phyloP scores from a whole-genome alignment of 1,140 invertebrate genomes.

The Reticulitermes speratus region DNA sequence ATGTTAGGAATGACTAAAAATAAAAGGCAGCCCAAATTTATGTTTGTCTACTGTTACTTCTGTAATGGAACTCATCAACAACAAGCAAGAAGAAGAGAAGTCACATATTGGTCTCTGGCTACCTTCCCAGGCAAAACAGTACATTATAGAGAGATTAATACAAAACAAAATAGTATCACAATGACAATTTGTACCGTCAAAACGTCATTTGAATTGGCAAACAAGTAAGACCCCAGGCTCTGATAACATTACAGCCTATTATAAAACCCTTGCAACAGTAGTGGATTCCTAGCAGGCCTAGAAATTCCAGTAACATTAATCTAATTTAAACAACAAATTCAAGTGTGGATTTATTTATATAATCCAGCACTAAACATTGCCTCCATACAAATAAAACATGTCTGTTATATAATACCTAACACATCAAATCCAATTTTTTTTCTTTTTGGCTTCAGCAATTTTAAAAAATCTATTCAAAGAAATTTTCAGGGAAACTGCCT shows the following conservation, averaged over 20 bases:
- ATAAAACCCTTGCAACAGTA: slow-evolving; percentile 34
- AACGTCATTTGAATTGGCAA: slow-evolving; percentile 36
- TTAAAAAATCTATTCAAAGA: slow-evolving; percentile 21
- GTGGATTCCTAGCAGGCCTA: slow-evolving; percentile 29
- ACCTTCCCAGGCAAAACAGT: slow-evolving; percentile 29
- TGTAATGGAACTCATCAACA: slow-evolving; percentile 26
- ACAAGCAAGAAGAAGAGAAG: neutral
- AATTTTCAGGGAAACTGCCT: slow-evolving; percentile 12
- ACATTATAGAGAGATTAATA: slow-evolving; percentile 35
- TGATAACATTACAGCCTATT: slow-evolving; percentile 31
- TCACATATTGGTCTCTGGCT: slow-evolving; percentile 28
- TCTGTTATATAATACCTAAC: slow-evolving; percentile 32
- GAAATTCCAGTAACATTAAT: slow-evolving; percentile 28
- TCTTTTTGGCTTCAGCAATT: slow-evolving; percentile 17
- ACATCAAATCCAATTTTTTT: slow-evolving; percentile 33
- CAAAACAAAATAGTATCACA: slow-evolving; percentile 37
- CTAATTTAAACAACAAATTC: slow-evolving; percentile 34
- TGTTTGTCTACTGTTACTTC: slow-evolving; percentile 27
- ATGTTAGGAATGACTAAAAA: slow-evolving; percentile 30
- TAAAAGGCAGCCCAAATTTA: slow-evolving; percentile 26
- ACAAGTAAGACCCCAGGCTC: slow-evolving; percentile 31
- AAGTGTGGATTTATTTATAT: slow-evolving; percentile 31
- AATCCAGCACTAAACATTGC: slow-evolving; percentile 30
- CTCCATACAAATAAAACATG: slow-evolving; percentile 33
- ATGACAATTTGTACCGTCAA: slow-evolving; percentile 38